Conservation (phyloP, 2,797 vertebrate species). For the Poecile montanus region DNA sequence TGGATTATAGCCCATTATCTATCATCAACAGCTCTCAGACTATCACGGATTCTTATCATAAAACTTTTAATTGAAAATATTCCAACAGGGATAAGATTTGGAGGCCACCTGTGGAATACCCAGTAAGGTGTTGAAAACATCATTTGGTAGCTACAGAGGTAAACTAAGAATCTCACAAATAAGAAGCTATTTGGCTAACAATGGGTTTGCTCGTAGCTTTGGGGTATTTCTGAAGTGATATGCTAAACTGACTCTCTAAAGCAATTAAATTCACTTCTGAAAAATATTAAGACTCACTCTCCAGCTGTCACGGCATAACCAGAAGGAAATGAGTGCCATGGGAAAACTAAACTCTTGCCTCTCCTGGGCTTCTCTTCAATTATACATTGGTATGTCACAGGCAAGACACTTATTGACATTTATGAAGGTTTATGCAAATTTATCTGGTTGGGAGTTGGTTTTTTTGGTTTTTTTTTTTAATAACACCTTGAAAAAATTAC, state of each 20-base stretch:
- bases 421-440: conserved; percentile 10
- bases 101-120: conserved; percentile 2
- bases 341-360: conserved; percentile 25
- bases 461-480: not conserved
- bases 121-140: not conserved
- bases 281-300: conserved; percentile 61
- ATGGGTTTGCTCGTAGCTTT: conserved; percentile 36
- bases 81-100: conserved; percentile 11
- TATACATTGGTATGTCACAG: not conserved
- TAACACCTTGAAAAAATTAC: not conserved
- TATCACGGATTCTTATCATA: not conserved
- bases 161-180: conserved; percentile 14
- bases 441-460: not conserved
- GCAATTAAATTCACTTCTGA: conserved; percentile 62
- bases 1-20: not conserved
- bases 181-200: conserved; percentile 37
- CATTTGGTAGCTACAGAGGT: not conserved
- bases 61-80: conserved; percentile 62
- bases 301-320: conserved; percentile 53
- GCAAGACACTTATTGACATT: conserved; percentile 10
- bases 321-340: conserved; percentile 30
- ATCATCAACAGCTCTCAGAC: not conserved
- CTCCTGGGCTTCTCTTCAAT: conserved; percentile 51
- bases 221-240: conserved; percentile 56
- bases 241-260: conserved; percentile 60